Evolutionary conservation across 2,888 invertebrate species (phyloP), one percentile per base, ranked within the genome.

Genomic region (Sipunculus nudus): DNA sequence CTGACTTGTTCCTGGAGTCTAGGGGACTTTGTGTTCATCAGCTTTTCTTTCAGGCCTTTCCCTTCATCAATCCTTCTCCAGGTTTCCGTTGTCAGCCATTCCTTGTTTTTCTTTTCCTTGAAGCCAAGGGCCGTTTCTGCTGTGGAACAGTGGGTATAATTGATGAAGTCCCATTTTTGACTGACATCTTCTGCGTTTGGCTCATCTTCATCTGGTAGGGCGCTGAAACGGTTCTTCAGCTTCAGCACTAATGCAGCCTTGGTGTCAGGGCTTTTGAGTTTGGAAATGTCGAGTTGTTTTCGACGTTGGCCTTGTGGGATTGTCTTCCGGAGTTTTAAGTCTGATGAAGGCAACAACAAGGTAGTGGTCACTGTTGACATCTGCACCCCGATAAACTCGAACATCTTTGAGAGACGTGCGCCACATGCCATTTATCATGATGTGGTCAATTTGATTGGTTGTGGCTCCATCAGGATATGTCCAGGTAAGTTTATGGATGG

Each of bases 401-500:
- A 32, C 46, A 16, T 54, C 32, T 21, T 28, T 28, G 16, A 45
- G 32, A 13, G 46, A 54, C 23, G 45, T 23, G 21, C 49, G 19
- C 39, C 35, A 56, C 28, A 49, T 56, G 25, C 39, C 39, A 38
- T 28, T 56, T 5, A 50, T 50, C 35, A 38, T n/a, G n/a, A 56
- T 25, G 28, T 54, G 54, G 46, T 46, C 38, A 35, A 50, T 38
- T 50, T 50, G 50, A 32, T 50, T n/a, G 54, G 67, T 69, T 28
- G 41, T 47, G 3, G 59, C 59, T 5, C 43, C 19, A 49, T 66
- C 55, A 35, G 67, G 65, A 21, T 59, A 67, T 23, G 21, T 48
- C 63, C 65, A 63, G 46, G 68, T 63, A 25, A 53, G 26, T 53
- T 61, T 70, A 53, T 63, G 61, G 8, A 65, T 67, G 4, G 43